phyloP scores from a whole-genome alignment of 2,113 vertebrate genomes.

The Odobenus rosmarus region DNA sequence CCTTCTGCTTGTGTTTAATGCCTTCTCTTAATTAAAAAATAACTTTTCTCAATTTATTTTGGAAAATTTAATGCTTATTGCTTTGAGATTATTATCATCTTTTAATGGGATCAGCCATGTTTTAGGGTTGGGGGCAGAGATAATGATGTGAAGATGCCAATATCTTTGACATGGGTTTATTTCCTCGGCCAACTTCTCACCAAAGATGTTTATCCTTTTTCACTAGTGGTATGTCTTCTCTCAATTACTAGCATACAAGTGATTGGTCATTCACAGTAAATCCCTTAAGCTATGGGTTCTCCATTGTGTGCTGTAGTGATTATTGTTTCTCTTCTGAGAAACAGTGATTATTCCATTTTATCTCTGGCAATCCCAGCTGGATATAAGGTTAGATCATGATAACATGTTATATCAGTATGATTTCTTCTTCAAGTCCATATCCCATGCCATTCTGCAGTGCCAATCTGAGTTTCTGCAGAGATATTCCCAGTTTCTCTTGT shows the following conservation, averaged over 20 bases:
- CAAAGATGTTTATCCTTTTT: not conserved
- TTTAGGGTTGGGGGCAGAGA: not conserved
- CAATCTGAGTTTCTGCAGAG: not conserved
- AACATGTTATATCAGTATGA: not conserved
- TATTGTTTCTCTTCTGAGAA: not conserved
- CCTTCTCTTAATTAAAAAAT: slow-evolving; percentile 18
- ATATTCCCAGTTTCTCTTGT: not conserved
- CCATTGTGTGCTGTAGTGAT: not conserved
- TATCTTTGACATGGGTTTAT: not conserved
- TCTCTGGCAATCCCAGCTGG: not conserved
- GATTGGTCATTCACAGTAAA: not conserved
- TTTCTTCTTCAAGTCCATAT: not conserved
- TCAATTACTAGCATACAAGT: not conserved
- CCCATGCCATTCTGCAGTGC: not conserved
- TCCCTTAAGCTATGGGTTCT: not conserved
- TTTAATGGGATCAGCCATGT: not conserved
- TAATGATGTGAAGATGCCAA: not conserved
- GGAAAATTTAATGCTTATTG: not conserved
- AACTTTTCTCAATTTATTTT: not conserved
- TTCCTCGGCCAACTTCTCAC: not conserved
- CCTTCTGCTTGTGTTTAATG: not conserved
- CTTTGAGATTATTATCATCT: not conserved
- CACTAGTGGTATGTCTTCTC: not conserved
- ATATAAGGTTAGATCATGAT: not conserved
- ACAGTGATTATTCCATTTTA: not conserved